phyloP scores from a whole-genome alignment of 2,113 vertebrate genomes.

The Paratilapia polleni region DNA sequence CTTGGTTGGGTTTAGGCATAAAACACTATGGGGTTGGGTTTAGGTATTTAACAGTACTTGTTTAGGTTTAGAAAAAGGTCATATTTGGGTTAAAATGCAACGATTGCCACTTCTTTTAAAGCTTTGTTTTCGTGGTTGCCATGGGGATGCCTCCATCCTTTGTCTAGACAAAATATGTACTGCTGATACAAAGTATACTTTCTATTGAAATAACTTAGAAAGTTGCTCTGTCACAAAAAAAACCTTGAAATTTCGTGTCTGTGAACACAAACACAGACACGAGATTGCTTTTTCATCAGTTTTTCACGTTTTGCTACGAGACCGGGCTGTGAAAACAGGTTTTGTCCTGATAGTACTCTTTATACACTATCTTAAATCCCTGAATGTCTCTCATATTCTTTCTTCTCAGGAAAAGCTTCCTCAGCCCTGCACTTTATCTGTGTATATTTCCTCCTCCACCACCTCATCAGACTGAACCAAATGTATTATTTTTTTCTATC shows the following conservation, averaged over 20 bases:
- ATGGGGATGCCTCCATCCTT: neutral
- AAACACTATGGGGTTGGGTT: too few relatives aligned
- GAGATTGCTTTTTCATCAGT: neutral
- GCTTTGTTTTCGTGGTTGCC: neutral
- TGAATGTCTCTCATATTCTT: neutral
- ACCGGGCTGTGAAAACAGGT: neutral
- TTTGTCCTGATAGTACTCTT: neutral
- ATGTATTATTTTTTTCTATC: conserved; percentile 27
- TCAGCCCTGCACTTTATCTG: conserved; percentile 3
- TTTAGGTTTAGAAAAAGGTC: too few relatives aligned
- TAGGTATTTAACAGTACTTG: too few relatives aligned
- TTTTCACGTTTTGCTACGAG: neutral
- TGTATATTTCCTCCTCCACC: neutral
- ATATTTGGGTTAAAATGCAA: neutral
- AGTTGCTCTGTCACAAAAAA: neutral
- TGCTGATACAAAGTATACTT: neutral
- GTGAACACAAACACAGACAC: neutral
- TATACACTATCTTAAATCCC: neutral
- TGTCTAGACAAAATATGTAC: neutral
- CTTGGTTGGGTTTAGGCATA: too few relatives aligned
- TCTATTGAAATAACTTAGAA: neutral
- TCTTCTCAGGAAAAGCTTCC: conserved; percentile 13
- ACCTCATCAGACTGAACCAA: conserved; percentile 19
- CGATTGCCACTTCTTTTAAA: neutral
- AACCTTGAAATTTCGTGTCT: neutral